Evolutionary conservation across 2,888 invertebrate genomes (phyloP).

Genomic region (Catocala nupta): DNA sequence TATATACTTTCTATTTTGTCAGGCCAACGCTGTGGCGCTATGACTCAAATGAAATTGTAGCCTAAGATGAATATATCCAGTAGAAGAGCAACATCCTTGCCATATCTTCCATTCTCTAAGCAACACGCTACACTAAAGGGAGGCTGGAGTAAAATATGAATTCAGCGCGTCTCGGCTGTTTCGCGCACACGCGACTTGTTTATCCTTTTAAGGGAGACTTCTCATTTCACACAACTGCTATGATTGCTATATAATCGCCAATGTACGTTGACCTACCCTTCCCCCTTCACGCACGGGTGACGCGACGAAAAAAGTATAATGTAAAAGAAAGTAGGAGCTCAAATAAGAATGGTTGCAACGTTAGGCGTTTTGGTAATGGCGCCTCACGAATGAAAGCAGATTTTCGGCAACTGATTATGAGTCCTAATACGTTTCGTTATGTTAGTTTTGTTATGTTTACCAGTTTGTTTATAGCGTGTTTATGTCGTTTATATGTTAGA

Average conservation of each 20-base stretch:
- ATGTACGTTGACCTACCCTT: conserved; percentile 57
- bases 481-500: conserved; percentile 37
- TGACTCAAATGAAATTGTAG: neutral
- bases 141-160: conserved; percentile 82
- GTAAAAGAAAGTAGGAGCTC: conserved; percentile 55
- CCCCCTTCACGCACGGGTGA: conserved; percentile 38
- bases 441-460: conserved; percentile 63
- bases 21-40: no score
- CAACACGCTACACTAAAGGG: conserved; percentile 66
- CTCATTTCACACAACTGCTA: conserved; percentile 85
- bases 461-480: conserved; percentile 59
- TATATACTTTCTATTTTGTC: no score
- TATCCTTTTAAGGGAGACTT: conserved; percentile 84
- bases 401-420: conserved; percentile 75
- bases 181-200: conserved; percentile 86
- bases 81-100: conserved; percentile 51
- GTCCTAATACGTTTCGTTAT: conserved; percentile 62
- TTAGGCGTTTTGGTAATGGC: conserved; percentile 72
- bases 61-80: neutral
- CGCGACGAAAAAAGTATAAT: conserved; percentile 30
- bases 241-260: conserved; percentile 82
- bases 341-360: conserved; percentile 59
- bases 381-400: conserved; percentile 72
- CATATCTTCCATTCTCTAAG: conserved; percentile 55
- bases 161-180: conserved; percentile 81